Percentiles rank a stretch among this genome's conserved stretches.
phyloP scores from a whole-genome alignment of 2,888 invertebrate genomes.

The Gymnocheta viridis region DNA sequence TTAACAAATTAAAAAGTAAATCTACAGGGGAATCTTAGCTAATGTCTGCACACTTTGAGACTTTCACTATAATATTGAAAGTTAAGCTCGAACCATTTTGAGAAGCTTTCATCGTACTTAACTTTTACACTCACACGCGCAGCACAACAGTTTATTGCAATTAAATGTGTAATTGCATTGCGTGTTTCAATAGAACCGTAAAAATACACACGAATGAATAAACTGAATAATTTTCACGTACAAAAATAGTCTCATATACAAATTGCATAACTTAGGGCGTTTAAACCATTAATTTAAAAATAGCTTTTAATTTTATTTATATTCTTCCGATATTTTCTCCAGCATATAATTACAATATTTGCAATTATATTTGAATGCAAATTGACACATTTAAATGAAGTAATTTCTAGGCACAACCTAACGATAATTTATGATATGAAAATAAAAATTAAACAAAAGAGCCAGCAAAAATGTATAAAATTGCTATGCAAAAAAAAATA shows the following conservation, averaged over 20 bases:
- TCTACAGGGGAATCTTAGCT: neutral
- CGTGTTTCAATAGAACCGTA: slow-evolving; percentile 59
- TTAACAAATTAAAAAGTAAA: neutral
- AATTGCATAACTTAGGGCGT: slow-evolving; percentile 61
- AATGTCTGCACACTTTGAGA: neutral
- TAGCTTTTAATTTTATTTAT: slow-evolving; percentile 52
- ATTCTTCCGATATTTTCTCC: neutral
- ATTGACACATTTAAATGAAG: slow-evolving; percentile 59
- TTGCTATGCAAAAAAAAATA: neutral
- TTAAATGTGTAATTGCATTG: slow-evolving; percentile 67
- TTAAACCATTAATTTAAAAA: slow-evolving; percentile 25
- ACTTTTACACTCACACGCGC: neutral
- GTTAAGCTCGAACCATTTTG: neutral
- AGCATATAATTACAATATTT: slow-evolving; percentile 13
- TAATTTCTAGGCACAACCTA: slow-evolving; percentile 50
- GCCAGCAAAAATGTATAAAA: neutral
- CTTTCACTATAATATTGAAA: neutral
- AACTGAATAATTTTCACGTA: slow-evolving; percentile 28
- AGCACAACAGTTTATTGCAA: slow-evolving; percentile 13
- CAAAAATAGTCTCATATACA: slow-evolving; percentile 21
- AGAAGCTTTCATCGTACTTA: neutral
- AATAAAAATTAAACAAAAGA: slow-evolving; percentile 47
- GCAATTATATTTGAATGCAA: slow-evolving; percentile 62
- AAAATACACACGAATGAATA: slow-evolving; percentile 12
- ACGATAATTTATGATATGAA: slow-evolving; percentile 59